Evolutionary conservation across 2,888 invertebrate genomes (phyloP), one percentile per base, ranked within the genome.

Genomic region (Anticlea derivata): DNA sequence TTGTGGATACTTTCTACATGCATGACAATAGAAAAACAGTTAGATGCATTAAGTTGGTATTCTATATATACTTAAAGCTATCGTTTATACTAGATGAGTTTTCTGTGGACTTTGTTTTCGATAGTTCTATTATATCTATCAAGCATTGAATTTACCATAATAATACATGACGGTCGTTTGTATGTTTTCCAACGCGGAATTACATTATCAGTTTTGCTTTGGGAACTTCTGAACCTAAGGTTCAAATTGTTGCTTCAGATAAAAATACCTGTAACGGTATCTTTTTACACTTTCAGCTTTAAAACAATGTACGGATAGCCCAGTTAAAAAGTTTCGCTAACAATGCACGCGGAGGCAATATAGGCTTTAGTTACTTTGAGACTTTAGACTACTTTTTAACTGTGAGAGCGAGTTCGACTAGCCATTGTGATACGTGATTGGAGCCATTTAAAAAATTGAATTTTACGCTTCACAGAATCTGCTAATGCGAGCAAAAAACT

Each of bases 381-480:
- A n/a, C n/a, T n/a, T n/a, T n/a, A n/a, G n/a, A n/a, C n/a, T n/a
- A n/a, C n/a, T n/a, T n/a, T n/a, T n/a, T 54, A 55, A 61, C 50
- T 56, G 60, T 59, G 60, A 55, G 63, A 60, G 54, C 45, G 61
- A 63, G 63, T 43, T 60, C 55, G 49, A 62, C 60, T 60, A 51
- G 52, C 62, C 58, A 70, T 74, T 68, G 70, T 71, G 53, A 60
- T 69, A 67, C 77, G 77, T 75, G 73, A 80, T 80, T 71, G 70
- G 67, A 80, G 64, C 68, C 68, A 74, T 78, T 82, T 70, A 72
- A 63, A 76, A 80, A 81, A 85, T 80, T 79, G 75, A 79, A 85
- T 87, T 88, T 86, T 81, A 86, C 79, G 86, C 73, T 71, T 61
- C 67, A 75, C 56, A 65, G 71, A 74, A 73, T 77, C 72, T 73